Evolutionary conservation across 2,113 vertebrate species (phyloP).

Genomic region (Mesembrinibis cayennensis): DNA sequence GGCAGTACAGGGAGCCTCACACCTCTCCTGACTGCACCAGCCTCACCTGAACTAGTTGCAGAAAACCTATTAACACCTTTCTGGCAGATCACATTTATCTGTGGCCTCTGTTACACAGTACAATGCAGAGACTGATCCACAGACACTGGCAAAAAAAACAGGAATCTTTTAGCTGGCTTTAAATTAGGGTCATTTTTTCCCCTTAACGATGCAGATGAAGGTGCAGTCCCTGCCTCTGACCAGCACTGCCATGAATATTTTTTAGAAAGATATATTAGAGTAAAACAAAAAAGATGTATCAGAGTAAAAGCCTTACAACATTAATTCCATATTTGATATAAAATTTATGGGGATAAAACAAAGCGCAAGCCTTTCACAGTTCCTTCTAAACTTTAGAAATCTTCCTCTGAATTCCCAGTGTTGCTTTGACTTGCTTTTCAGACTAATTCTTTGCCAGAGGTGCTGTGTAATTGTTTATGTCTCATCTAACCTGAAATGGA

Average conservation of each 20-base stretch:
- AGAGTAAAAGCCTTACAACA: neutral
- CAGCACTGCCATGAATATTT: neutral
- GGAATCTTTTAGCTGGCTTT: neutral
- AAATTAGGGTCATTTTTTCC: neutral
- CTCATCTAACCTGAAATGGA: conserved; percentile 27
- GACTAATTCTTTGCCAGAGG: conserved; percentile 17
- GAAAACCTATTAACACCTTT: neutral
- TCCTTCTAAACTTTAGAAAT: neutral
- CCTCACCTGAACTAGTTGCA: neutral
- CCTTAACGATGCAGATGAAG: neutral
- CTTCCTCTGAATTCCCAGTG: neutral
- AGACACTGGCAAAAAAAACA: neutral
- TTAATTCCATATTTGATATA: neutral
- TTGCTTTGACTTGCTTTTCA: neutral
- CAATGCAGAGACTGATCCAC: neutral
- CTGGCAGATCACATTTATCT: neutral
- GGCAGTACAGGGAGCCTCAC: neutral
- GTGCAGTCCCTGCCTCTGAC: neutral
- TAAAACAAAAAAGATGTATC: neutral
- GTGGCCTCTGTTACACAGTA: neutral
- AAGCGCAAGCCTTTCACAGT: neutral
- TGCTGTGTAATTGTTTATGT: neutral
- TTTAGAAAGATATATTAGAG: neutral
- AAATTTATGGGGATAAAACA: neutral
- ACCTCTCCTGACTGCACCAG: neutral